Evolutionary conservation across 1,140 invertebrate species (phyloP).

Genomic region (Dendrolimus kikuchii): DNA sequence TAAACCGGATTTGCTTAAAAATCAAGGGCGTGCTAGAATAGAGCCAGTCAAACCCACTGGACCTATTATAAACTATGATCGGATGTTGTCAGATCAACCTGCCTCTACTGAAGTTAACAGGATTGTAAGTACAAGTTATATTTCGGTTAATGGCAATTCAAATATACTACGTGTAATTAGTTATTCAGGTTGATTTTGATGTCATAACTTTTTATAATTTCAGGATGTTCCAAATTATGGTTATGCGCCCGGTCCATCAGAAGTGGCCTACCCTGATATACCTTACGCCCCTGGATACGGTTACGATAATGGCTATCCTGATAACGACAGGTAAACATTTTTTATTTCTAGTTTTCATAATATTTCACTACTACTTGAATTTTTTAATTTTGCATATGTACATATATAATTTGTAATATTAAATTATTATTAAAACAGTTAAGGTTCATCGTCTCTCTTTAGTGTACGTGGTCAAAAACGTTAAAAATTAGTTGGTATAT

Average conservation of each 20-base stretch:
- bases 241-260: slow-evolving; percentile 27
- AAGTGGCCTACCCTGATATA: slow-evolving; percentile 56
- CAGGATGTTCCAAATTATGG: slow-evolving; percentile 43
- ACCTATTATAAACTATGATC: slow-evolving; percentile 38
- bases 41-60: slow-evolving; percentile 36
- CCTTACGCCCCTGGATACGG: slow-evolving; percentile 55
- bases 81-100: slow-evolving; percentile 51
- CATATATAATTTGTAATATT: no score
- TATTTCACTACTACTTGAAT: neutral
- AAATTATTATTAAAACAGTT: no score
- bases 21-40: slow-evolving; percentile 36
- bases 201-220: slow-evolving; percentile 17
- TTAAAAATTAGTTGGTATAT: no score
- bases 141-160: neutral
- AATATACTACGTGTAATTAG: no score
- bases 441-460: no score
- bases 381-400: neutral
- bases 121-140: slow-evolving; percentile 33
- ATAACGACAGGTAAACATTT: slow-evolving; percentile 30
- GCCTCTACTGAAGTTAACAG: slow-evolving; percentile 35
- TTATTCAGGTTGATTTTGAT: neutral
- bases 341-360: slow-evolving; percentile 2
- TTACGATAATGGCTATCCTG: slow-evolving; percentile 36
- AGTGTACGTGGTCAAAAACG: no score
- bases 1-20: slow-evolving; percentile 31